These are phyloP conservation scores for Antheraea pernyi DNA, from an alignment of 1,140 invertebrate species.

Conservation along the genomic window DNA sequence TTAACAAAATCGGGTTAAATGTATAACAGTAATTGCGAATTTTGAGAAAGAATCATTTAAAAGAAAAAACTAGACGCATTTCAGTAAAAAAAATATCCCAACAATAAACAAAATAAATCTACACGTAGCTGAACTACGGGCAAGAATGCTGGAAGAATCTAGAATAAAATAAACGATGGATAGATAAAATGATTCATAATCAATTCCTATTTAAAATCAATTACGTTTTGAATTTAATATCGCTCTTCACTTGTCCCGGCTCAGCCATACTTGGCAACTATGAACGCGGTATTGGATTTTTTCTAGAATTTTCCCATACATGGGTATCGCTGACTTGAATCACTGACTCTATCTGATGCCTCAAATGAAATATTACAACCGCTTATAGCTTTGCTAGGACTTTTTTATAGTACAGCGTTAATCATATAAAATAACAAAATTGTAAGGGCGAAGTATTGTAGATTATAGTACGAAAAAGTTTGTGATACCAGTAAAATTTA, in stretches of 20 bases:
- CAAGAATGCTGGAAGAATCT: background rate
- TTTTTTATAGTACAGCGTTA: too few species aligned
- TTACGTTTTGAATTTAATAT: background rate
- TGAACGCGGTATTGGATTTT: background rate
- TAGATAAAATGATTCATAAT: background rate
- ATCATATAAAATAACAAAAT: too few species aligned
- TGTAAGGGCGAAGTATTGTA: too few species aligned
- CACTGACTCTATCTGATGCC: background rate
- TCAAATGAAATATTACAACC: background rate
- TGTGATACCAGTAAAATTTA: too few species aligned
- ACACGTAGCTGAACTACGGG: too few species aligned
- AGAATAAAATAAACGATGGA: background rate
- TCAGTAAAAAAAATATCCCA: too few species aligned
- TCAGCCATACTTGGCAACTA: background rate
- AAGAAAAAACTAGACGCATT: too few species aligned
- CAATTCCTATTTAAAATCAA: conserved; percentile 2
- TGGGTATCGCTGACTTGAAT: background rate
- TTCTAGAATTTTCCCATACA: background rate
- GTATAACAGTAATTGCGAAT: too few species aligned
- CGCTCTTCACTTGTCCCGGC: background rate
- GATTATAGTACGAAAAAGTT: too few species aligned
- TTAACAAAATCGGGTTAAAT: too few species aligned
- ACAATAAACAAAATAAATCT: too few species aligned
- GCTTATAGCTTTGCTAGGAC: background rate
- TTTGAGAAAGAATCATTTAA: too few species aligned